Percentiles rank a stretch among this genome's conserved stretches.
Evolutionary conservation across 2,113 vertebrate species (phyloP).

Genomic region (Recurvirostra avosetta): DNA sequence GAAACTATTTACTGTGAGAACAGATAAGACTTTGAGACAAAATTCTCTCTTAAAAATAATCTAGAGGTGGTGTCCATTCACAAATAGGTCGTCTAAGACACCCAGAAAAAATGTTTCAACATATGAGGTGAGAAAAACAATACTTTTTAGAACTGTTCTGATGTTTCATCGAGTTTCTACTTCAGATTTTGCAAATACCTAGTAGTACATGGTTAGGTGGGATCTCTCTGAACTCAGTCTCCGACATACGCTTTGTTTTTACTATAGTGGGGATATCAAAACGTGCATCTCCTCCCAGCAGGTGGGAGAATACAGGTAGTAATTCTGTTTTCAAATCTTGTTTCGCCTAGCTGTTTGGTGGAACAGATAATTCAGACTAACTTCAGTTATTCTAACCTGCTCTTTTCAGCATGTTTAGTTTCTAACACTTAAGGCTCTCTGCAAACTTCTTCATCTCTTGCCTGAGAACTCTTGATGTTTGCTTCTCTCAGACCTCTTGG

Average conservation of each 20-base stretch:
- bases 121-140: background rate
- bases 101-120: background rate
- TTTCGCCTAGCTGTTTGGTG: background rate
- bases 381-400: background rate
- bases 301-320: background rate
- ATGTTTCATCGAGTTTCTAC: background rate
- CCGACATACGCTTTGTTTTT: background rate
- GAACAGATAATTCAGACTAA: background rate
- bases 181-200: background rate
- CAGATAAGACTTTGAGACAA: background rate
- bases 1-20: background rate
- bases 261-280: background rate
- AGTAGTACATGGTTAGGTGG: background rate
- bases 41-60: background rate
- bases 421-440: background rate
- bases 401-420: background rate
- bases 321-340: background rate
- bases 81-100: background rate
- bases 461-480: fast-evolving
- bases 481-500: background rate
- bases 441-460: background rate
- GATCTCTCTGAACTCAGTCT: background rate
- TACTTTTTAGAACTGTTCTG: background rate
- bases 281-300: background rate
- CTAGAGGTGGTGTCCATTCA: background rate